Base-by-base conservation (phyloP, 2,888 invertebrate species). In the Apamea monoglypha region DNA sequence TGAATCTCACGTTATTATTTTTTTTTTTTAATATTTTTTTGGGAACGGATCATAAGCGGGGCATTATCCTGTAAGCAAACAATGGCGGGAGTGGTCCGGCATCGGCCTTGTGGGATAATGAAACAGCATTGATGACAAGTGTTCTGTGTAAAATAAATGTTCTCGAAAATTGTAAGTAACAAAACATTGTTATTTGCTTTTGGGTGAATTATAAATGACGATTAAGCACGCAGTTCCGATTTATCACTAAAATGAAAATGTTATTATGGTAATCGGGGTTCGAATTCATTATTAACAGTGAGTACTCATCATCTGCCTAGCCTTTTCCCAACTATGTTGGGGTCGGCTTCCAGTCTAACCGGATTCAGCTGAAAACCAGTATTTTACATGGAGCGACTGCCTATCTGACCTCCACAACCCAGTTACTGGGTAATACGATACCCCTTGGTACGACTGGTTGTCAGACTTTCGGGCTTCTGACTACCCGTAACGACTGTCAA, bases 11-110 rank as follows among this genome's bases (percentile, higher is more conserved):
- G 67, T 77, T 74, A 63, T 83, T 88, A 82, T 90, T 89, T 85
- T 77, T 84, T 83, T 83, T 88, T 85, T 85, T 84, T 83, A 90
- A 85, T 86, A 83, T 72, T 87, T 81, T 56, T 85, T 76, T 75
- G 70, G 40, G 66, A 18, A 76, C 5, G 79, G 68, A 81, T 80
- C 82, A 87, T 84, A 80, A 90, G 84, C 83, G 69, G 69, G 56
- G n/a, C 64, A 82, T 85, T 86, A 84, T 86, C 63, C 61, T 70
- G 44, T 64, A 84, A 78, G 72, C 44, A 81, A 82, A 87, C 74
- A 85, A 85, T 80, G 75, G n/a, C 14, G 32, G 44, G n/a, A 40
- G 64, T 63, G 32, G 64, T 68, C 61, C 44, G 68, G 18, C 40
- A 14, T 59, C n/a, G 69, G 71, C 12, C 70, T 72, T n/a, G 25